Evolutionary conservation across 1,140 invertebrate genomes (phyloP), one percentile per base, ranked within the genome.

Genomic region (Apis florea): DNA sequence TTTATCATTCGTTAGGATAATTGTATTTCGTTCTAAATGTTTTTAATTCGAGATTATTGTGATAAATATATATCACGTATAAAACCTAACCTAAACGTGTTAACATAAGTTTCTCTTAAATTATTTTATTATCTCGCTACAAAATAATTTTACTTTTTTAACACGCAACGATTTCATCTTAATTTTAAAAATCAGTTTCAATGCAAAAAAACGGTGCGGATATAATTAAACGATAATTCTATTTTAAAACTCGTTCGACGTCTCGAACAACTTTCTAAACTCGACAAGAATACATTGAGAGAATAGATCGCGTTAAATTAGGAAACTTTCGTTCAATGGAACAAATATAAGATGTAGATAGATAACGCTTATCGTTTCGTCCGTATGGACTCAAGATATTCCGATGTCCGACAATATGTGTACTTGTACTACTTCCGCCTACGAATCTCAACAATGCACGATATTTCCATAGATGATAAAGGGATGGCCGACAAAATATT

Each of bases 391-490:
- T 51, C 47, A 19, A 69, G 3, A n/a, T 6, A 12, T 51, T 59
- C 15, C 17, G 1, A 59, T 19, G 82, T 79, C 82, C 59, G 83
- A 84, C 58, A 21, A 84, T 79, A 84, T 69, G 74, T 58, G 59
- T 40, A 79, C 75, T 74, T 13, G 56, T 84, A 84, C 83, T 73
- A 85, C 83, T 85, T 69, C 24, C 49, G 51, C 24, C 8, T 17
- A 51, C 47, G 11, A 58, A 63, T 69, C 54, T 56, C 31, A 26
- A 73, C 21, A 17, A 1, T 19, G 12, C 49, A 9, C 26, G 1
- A 47, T 70, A 53, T 4, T 40, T 40, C 31, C 31, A 40, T 5
- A n/a, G 31, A 6, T 40, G 6, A 40, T 40, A 40, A 40, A 40
- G 31, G 5, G 31, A 40, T 3, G 31, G 31, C 2, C 31, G 31